A percentile compares a stretch with the other conserved stretches of the same genome.
phyloP scores from a whole-genome alignment of 2,888 invertebrate species.

The Pachymerium ferrugineum region DNA sequence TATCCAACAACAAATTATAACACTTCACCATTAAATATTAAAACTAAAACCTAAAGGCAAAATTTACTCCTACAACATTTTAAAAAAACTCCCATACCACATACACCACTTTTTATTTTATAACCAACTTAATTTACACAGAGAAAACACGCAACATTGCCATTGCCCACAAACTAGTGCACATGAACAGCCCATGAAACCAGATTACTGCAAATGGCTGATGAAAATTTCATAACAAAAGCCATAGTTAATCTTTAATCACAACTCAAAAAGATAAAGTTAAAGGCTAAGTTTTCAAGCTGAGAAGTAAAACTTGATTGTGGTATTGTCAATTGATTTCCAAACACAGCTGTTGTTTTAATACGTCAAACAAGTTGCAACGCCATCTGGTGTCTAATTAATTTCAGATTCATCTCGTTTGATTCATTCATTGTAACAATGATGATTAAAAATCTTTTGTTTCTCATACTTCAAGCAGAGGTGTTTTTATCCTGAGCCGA shows the following conservation, averaged over 20 bases:
- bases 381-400: background rate
- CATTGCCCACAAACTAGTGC: background rate
- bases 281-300: background rate
- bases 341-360: background rate
- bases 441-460: background rate
- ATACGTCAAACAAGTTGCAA: background rate
- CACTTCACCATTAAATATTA: too few relatives aligned
- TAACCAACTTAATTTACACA: background rate
- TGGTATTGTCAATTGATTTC: background rate
- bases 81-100: background rate
- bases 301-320: background rate
- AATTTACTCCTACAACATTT: too few relatives aligned
- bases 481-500: too few relatives aligned
- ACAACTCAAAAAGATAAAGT: background rate
- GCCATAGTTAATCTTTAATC: slow-evolving; percentile 15
- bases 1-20: too few relatives aligned
- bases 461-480: background rate
- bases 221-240: slow-evolving; percentile 21
- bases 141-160: background rate
- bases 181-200: slow-evolving; percentile 18
- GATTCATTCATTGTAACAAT: background rate
- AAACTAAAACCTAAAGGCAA: too few relatives aligned
- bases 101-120: background rate
- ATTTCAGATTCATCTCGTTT: background rate
- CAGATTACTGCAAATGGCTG: slow-evolving; percentile 18